Conservation (phyloP, 2,113 vertebrate genomes). For the Globicephala melas region DNA sequence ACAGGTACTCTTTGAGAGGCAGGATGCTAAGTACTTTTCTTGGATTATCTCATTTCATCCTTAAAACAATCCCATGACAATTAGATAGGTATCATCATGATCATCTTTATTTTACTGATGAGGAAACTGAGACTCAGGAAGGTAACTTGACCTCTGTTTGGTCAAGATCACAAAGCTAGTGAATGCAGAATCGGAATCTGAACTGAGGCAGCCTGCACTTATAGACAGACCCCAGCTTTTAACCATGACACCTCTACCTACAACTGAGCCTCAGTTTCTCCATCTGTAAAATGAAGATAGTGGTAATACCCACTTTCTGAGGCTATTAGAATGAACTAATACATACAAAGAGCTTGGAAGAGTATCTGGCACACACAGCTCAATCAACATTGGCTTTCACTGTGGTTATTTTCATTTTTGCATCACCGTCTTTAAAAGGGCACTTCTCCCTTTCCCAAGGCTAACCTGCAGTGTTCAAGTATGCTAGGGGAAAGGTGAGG, state of each 20-base stretch:
- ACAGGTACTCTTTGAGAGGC: neutral
- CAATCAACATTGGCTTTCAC: fast-evolving
- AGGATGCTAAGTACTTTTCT: neutral
- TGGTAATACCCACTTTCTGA: neutral
- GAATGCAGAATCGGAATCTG: neutral
- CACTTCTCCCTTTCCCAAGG: neutral
- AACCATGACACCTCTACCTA: neutral
- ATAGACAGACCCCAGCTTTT: neutral
- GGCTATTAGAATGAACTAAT: too few relatives aligned
- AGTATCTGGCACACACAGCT: fast-evolving
- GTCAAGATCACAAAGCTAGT: neutral
- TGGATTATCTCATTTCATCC: neutral
- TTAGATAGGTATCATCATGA: neutral
- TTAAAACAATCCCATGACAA: neutral
- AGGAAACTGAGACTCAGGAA: neutral
- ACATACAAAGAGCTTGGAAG: neutral
- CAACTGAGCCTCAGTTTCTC: neutral
- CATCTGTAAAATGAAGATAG: neutral
- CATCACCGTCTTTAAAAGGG: neutral
- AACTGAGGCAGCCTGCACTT: neutral
- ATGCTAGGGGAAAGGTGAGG: neutral
- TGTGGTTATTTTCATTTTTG: neutral
- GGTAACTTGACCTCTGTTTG: neutral
- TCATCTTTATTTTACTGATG: neutral
- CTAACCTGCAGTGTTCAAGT: neutral